Percentiles rank a stretch among this genome's conserved stretches.
These are phyloP conservation scores for Australoheros scitulus DNA, from an alignment of 2,113 vertebrate genomes.

Conservation along the genomic window DNA sequence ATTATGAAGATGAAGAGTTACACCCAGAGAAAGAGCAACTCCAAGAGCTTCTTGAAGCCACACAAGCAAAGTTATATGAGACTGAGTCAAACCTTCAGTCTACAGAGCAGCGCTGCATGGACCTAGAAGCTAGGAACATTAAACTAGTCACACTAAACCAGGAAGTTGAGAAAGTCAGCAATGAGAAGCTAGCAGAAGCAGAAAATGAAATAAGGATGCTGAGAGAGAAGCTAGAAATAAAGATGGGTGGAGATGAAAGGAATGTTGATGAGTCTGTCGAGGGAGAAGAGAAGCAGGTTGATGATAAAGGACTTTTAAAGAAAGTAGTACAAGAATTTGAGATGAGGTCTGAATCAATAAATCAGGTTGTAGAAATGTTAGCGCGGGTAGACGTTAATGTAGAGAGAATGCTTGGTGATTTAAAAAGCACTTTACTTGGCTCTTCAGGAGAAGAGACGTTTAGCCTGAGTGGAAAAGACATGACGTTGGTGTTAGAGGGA, in stretches of 20 bases:
- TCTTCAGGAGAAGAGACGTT: constrained; percentile 46
- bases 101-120: constrained; percentile 55
- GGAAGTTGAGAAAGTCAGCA: constrained; percentile 52
- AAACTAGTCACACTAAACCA: constrained; percentile 62
- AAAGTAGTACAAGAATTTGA: constrained; percentile 75
- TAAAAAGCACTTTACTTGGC: constrained; percentile 68
- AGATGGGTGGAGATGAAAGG: constrained; percentile 20
- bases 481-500: constrained; percentile 64
- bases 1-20: constrained; percentile 53
- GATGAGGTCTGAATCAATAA: constrained; percentile 71
- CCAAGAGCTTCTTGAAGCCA: constrained; percentile 61
- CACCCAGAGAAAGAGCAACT: constrained; percentile 67
- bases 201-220: constrained; percentile 65
- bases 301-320: constrained; percentile 60
- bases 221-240: constrained; percentile 54
- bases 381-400: constrained; percentile 61
- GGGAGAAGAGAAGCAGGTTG: constrained; percentile 50
- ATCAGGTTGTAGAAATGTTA: constrained; percentile 74
- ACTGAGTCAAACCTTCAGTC: constrained; percentile 59
- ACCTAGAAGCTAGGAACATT: constrained; percentile 70
- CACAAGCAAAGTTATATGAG: constrained; percentile 68
- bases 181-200: constrained; percentile 59
- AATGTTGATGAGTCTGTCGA: constrained; percentile 33
- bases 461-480: constrained; percentile 43
- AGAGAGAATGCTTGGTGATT: constrained; percentile 54